Evolutionary conservation across 2,888 invertebrate species (phyloP), one percentile per base, ranked within the genome.

Genomic region (Athripsodes cinereus): DNA sequence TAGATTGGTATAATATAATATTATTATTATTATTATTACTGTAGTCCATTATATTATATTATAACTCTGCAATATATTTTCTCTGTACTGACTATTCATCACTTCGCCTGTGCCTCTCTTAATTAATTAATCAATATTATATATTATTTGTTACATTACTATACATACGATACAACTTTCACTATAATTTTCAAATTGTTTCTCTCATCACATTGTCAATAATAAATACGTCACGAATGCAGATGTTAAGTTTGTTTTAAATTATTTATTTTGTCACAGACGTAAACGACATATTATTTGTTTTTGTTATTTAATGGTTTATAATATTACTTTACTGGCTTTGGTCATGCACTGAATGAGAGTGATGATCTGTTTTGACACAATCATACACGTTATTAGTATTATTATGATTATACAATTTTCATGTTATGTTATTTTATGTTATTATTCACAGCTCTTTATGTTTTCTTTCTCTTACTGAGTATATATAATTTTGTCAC

Each of bases 31-130:
- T 31, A 8, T 31, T 31, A 31, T 59, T 52, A 61, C 51, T 64
- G 59, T 64, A 63, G 65, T 47, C 63, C 60, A n/a, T n/a, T n/a
- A n/a, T n/a, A n/a, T n/a, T n/a, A 63, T 55, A 31, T 31, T 40
- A 13, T 64, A 61, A 55, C 59, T n/a, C 61, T 63, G 61, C 63
- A 60, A 64, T 62, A n/a, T n/a, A 62, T 59, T 63, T 64, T 65
- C 61, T 59, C 62, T 62, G 62, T 56, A 60, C 61, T 65, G 62
- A 66, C 65, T 51, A 64, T 63, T 62, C 63, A 60, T 65, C 59
- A 63, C 60, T 16, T 66, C 59, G 64, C 64, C 56, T 65, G 64
- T 65, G 60, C 64, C 66, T 63, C 63, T 65, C 60, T 62, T 60
- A 58, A n/a, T n/a, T n/a, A n/a, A n/a, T n/a, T n/a, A n/a, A n/a